Evolutionary conservation across 2,888 invertebrate species (phyloP).

Genomic region (Drosophila macrothrix): DNA sequence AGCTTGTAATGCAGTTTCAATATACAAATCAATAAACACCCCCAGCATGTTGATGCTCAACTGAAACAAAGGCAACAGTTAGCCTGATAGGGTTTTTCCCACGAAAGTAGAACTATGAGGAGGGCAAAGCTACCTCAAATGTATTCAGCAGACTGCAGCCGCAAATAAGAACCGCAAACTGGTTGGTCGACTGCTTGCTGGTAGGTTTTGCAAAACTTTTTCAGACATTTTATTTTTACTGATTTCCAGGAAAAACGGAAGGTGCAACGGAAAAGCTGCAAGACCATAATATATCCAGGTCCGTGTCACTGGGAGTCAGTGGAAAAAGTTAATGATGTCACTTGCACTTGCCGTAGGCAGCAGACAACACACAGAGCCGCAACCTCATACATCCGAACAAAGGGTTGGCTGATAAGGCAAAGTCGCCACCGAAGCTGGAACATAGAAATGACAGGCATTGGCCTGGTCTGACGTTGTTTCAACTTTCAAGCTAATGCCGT

Average conservation of each 20-base stretch:
- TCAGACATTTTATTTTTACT: constrained; percentile 63
- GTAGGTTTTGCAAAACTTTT: constrained; percentile 55
- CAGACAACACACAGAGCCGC: constrained; percentile 23
- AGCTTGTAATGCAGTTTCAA: constrained; percentile 80
- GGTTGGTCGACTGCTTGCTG: constrained; percentile 44
- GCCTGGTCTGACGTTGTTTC: neutral
- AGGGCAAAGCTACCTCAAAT: neutral
- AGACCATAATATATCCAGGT: constrained; percentile 51
- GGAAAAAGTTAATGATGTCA: constrained; percentile 80
- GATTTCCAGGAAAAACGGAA: constrained; percentile 30
- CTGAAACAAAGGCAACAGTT: constrained; percentile 39
- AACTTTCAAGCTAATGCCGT: constrained; percentile 14
- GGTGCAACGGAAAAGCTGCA: constrained; percentile 50
- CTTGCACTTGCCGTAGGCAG: constrained; percentile 68
- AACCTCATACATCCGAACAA: constrained; percentile 5
- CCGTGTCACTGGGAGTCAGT: constrained; percentile 26
- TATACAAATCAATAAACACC: constrained; percentile 80
- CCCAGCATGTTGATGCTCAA: constrained; percentile 29
- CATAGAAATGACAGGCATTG: neutral
- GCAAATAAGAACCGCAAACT: constrained; percentile 56
- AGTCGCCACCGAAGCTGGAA: constrained; percentile 3
- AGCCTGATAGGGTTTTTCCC: neutral
- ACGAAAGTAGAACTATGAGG: neutral
- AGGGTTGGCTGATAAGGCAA: constrained; percentile 17
- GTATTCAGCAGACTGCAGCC: constrained; percentile 23